Evolutionary conservation across 2,797 vertebrate species (phyloP).

Genomic region (Lepus oiostolus): DNA sequence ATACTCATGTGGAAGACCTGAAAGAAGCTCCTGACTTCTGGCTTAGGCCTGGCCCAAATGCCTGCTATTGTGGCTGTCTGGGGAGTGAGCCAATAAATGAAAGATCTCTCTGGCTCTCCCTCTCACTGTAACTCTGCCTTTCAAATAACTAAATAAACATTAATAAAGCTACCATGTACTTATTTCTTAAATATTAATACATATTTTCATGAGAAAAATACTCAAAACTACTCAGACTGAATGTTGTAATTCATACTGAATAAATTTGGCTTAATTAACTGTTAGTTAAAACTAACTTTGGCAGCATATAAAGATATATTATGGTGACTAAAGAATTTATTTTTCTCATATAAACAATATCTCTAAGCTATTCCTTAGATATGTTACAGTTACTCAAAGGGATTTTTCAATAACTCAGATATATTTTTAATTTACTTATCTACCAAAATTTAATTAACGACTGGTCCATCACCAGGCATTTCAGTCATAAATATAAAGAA

Average conservation of each 20-base stretch:
- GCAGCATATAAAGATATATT: not conserved
- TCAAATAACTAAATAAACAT: not conserved
- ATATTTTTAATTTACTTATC: not conserved
- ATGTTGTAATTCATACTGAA: not conserved
- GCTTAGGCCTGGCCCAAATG: no score
- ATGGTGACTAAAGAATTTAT: not conserved
- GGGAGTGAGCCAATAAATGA: no score
- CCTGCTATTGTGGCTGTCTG: no score
- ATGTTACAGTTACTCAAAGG: not conserved
- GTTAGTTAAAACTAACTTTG: not conserved
- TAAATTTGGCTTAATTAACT: not conserved
- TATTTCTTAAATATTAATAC: not conserved
- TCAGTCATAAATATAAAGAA: not conserved
- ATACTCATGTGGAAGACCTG: no score
- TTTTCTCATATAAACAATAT: not conserved
- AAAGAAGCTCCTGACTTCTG: no score
- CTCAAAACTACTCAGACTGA: not conserved
- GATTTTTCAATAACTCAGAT: not conserved
- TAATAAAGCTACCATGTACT: not conserved
- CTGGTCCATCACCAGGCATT: not conserved
- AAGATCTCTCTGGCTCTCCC: no score
- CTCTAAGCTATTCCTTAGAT: not conserved
- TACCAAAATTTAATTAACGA: not conserved
- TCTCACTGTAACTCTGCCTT: no score
- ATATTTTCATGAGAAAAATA: not conserved